A percentile compares a stretch with the other conserved stretches of the same genome.
Conservation (phyloP, 2,797 vertebrate species). For the Sebastes steindachneri region DNA sequence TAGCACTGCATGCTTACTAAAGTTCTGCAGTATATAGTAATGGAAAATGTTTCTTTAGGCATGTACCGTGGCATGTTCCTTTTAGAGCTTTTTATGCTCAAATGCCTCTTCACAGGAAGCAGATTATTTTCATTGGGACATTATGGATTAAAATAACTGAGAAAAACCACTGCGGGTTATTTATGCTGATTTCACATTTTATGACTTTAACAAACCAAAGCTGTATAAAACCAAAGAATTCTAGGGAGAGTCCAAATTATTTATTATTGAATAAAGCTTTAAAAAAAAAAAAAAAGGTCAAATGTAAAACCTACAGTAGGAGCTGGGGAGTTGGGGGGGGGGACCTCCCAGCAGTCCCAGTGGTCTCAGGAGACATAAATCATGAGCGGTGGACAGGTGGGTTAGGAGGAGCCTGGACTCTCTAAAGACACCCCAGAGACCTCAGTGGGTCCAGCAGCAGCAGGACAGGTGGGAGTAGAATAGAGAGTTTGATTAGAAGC, state of each 20-base stretch:
- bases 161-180: not conserved
- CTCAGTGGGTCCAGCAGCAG: conserved; percentile 31
- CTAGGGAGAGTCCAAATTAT: not conserved
- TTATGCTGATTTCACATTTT: conserved; percentile 7
- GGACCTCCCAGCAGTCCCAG: conserved; percentile 17
- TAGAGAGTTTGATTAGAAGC: conserved; percentile 54
- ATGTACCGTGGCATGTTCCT: not conserved
- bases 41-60: conserved; percentile 4
- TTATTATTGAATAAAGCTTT: not conserved
- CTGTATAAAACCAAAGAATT: not conserved
- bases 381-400: conserved; percentile 70
- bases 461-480: conserved; percentile 65
- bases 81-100: not conserved
- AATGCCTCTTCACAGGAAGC: not conserved
- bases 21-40: not conserved
- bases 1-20: not conserved
- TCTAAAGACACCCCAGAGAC: conserved; percentile 70
- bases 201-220: not conserved
- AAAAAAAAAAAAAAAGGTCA: not conserved
- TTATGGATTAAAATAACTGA: not conserved
- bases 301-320: not conserved
- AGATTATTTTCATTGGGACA: conserved; percentile 8
- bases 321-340: not conserved
- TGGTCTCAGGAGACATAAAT: conserved; percentile 65
- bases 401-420: conserved; percentile 58